A percentile compares a stretch with the other conserved stretches of the same genome.
phyloP scores from a whole-genome alignment of 2,888 invertebrate species.

The Ditylenchus weischeri region DNA sequence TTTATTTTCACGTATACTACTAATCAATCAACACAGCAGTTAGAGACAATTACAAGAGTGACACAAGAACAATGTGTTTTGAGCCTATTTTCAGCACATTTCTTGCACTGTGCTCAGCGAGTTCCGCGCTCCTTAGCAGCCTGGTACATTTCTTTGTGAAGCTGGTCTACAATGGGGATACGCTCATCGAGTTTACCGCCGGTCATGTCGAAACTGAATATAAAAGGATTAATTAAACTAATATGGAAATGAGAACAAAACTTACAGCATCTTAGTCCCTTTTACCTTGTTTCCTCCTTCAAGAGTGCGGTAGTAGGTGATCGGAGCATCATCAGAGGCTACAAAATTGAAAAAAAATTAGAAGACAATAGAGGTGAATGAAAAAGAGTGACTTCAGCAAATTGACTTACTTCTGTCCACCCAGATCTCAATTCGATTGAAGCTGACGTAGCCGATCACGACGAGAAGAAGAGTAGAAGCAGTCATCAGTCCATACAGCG shows the following conservation, averaged over 20 bases:
- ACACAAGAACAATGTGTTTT: no score
- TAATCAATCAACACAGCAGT: no score
- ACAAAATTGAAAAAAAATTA: background rate
- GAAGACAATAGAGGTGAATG: no score
- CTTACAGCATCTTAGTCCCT: background rate
- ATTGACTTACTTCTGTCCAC: constrained; percentile 48
- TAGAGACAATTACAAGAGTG: no score
- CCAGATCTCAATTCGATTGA: constrained; percentile 54
- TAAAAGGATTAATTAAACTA: background rate
- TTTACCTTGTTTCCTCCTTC: no score
- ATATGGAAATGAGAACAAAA: background rate
- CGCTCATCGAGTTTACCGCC: constrained; percentile 49
- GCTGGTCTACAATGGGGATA: constrained; percentile 48
- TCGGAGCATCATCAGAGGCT: background rate
- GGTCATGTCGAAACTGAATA: constrained; percentile 40
- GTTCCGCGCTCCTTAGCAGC: constrained; percentile 52
- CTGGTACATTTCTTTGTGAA: constrained; percentile 55
- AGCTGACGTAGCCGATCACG: constrained; percentile 45
- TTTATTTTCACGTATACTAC: no score
- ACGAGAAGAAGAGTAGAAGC: constrained; percentile 46
- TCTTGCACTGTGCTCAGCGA: constrained; percentile 22
- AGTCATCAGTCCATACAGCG: constrained; percentile 44
- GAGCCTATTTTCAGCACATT: no score
- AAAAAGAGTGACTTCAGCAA: background rate
- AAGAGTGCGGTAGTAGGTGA: no score